phyloP scores from a whole-genome alignment of 1,140 invertebrate genomes.

The Brachionus paranguensis region DNA sequence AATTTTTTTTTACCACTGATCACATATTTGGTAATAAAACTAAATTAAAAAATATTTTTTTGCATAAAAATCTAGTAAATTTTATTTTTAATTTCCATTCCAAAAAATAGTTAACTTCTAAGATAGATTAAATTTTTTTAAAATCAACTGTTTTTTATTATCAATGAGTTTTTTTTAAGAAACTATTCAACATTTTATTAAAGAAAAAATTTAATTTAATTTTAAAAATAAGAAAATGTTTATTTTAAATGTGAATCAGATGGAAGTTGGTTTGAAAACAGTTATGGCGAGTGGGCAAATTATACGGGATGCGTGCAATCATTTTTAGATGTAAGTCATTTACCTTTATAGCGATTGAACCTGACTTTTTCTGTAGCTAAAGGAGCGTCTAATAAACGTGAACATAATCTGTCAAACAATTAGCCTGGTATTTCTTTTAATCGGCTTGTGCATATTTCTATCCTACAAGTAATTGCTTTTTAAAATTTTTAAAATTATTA shows the following conservation, averaged over 20 bases:
- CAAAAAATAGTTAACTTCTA: too few relatives aligned
- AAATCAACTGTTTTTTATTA: too few relatives aligned
- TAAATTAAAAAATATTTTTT: too few relatives aligned
- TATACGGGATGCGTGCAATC: neutral
- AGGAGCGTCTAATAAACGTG: constrained; percentile 21
- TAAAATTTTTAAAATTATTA: neutral
- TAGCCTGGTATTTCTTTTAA: constrained; percentile 7
- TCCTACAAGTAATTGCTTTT: neutral
- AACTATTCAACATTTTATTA: too few relatives aligned
- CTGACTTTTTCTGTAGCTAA: neutral
- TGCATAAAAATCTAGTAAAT: too few relatives aligned
- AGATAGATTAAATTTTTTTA: too few relatives aligned
- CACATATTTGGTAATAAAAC: too few relatives aligned
- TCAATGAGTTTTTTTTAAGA: too few relatives aligned
- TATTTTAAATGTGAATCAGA: constrained; percentile 21
- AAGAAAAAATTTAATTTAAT: neutral
- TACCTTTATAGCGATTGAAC: neutral
- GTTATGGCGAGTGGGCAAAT: constrained; percentile 26
- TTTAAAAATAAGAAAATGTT: neutral
- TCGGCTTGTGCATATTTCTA: neutral
- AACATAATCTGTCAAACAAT: constrained; percentile 30
- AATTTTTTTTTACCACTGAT: too few relatives aligned
- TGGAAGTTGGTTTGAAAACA: constrained; percentile 1
- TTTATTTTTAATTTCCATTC: too few relatives aligned
- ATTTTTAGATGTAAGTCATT: neutral